Evolutionary conservation across 2,888 invertebrate species (phyloP).

Genomic region (Prosapia bicincta): DNA sequence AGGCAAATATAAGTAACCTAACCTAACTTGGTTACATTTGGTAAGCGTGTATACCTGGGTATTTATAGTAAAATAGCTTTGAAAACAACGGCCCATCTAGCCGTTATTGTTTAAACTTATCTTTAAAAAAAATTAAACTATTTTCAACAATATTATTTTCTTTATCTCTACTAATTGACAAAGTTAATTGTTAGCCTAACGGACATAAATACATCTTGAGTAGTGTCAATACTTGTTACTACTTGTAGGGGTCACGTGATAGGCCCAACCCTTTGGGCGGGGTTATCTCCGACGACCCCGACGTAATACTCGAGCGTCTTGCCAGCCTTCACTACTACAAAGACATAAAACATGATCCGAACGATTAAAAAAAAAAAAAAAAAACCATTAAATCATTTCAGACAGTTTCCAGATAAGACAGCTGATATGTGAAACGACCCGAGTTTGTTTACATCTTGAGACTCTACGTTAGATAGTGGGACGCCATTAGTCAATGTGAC

Average conservation of each 20-base stretch:
- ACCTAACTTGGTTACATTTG: too few relatives aligned
- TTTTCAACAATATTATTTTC: too few relatives aligned
- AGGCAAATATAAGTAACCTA: too few relatives aligned
- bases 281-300: neutral
- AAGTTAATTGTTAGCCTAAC: neutral
- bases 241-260: neutral
- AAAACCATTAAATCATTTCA: neutral
- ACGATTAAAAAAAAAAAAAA: too few relatives aligned
- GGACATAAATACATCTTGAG: neutral
- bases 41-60: too few relatives aligned
- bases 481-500: too few relatives aligned
- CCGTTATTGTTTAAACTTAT: too few relatives aligned
- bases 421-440: neutral
- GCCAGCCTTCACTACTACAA: neutral
- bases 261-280: neutral
- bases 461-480: neutral
- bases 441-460: neutral
- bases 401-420: neutral
- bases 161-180: neutral
- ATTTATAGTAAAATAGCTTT: too few relatives aligned
- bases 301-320: neutral
- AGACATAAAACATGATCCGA: neutral
- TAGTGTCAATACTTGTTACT: neutral
- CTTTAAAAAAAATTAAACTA: too few relatives aligned
- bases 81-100: too few relatives aligned